Percentiles rank a stretch among this genome's conserved stretches.
Evolutionary conservation across 2,797 vertebrate species (phyloP).

Genomic region (Bovichtus diacanthus): DNA sequence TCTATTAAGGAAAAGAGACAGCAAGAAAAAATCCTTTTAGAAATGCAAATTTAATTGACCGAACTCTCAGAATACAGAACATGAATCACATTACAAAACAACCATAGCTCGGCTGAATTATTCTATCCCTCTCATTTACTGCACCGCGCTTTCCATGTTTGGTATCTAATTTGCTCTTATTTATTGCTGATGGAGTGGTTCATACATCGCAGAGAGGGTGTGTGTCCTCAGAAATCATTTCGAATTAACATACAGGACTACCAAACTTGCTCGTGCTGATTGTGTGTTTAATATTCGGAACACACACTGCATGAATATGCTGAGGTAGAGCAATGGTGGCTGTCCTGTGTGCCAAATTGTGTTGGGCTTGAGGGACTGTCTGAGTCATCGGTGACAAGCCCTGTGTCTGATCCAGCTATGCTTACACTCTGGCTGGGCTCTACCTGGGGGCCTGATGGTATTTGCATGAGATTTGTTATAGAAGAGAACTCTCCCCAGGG

Average conservation of each 20-base stretch:
- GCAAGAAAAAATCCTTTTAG: constrained; percentile 54
- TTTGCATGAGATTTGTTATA: constrained; percentile 66
- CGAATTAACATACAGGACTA: constrained; percentile 48
- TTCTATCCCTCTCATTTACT: constrained; percentile 53
- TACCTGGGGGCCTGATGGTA: constrained; percentile 57
- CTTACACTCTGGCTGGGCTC: constrained; percentile 50
- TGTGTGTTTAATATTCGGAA: constrained; percentile 69
- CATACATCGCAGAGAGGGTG: constrained; percentile 24
- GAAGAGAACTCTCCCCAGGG: constrained; percentile 43
- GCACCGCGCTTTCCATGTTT: constrained; percentile 23
- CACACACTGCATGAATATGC: constrained; percentile 69
- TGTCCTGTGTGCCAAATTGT: constrained; percentile 75
- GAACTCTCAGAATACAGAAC: constrained; percentile 66
- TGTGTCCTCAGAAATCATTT: constrained; percentile 36
- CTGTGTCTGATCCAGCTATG: constrained; percentile 61
- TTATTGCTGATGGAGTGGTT: constrained; percentile 38
- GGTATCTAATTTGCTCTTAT: constrained; percentile 48
- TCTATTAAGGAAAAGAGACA: constrained; percentile 60
- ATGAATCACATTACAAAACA: constrained; percentile 76
- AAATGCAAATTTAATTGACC: constrained; percentile 78
- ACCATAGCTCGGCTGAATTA: constrained; percentile 70
- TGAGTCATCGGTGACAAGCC: constrained; percentile 75
- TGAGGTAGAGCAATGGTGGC: constrained; percentile 66
- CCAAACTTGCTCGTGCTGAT: constrained; percentile 26
- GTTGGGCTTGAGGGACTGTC: constrained; percentile 76